These are phyloP conservation scores for Ennomos quercinarius DNA, from an alignment of 2,888 invertebrate species.

Conservation along the genomic window DNA sequence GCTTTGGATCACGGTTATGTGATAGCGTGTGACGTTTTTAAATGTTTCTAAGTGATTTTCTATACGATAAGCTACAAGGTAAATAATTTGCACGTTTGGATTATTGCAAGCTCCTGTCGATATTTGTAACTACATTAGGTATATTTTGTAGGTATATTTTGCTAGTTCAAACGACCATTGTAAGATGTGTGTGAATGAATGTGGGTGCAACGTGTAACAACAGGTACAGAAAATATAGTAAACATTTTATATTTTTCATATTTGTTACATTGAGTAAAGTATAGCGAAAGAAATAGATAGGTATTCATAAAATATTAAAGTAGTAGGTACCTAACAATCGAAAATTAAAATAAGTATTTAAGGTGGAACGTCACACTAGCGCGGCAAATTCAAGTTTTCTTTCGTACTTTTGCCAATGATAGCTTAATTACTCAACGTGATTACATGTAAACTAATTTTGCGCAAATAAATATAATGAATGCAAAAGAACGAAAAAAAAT, in stretches of 20 bases:
- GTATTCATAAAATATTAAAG: not conserved
- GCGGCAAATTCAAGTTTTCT: too few relatives aligned
- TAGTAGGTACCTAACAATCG: not conserved
- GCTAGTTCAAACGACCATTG: slow-evolving; percentile 56
- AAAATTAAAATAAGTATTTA: too few relatives aligned
- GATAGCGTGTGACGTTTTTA: slow-evolving; percentile 59
- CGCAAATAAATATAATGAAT: too few relatives aligned
- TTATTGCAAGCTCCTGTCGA: slow-evolving; percentile 66
- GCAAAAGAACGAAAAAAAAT: too few relatives aligned
- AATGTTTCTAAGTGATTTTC: slow-evolving; percentile 63
- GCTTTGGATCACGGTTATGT: slow-evolving; percentile 58
- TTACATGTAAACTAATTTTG: too few relatives aligned
- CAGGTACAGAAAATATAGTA: not conserved
- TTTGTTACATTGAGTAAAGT: not conserved
- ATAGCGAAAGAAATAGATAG: not conserved
- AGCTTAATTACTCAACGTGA: too few relatives aligned
- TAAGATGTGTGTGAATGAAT: slow-evolving; percentile 40
- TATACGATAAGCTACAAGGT: slow-evolving; percentile 63
- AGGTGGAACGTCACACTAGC: too few relatives aligned
- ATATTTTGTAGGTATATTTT: slow-evolving; percentile 59
- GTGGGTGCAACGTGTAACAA: slow-evolving; percentile 40
- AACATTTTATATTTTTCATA: not conserved
- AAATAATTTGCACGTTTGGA: slow-evolving; percentile 78
- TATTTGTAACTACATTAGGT: slow-evolving; percentile 61
- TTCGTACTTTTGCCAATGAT: too few relatives aligned